Base-by-base conservation (phyloP, 2,888 invertebrate species). In the Hydriomena furcata region DNA sequence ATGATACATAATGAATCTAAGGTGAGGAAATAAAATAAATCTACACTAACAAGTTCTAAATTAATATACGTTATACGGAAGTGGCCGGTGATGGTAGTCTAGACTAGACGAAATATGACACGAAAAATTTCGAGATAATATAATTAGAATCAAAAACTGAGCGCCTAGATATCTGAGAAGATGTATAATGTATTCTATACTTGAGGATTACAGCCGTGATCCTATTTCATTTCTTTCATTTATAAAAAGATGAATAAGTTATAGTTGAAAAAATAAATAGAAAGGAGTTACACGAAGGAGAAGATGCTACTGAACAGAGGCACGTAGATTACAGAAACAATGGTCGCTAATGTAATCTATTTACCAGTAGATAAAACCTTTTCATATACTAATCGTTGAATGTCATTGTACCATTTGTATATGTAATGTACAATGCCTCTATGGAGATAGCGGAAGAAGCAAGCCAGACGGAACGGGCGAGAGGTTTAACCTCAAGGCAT, bases 381-480 rank as follows among this genome's bases (percentile, higher is more conserved):
- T 43, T 13, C 10, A 20, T 10, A 24, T 21, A 28, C 24, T 30
- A 36, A 37, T 27, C 17, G 11, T 52, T 42, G 21, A 44, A 51
- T 45, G 36, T 31, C 51, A 36, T 45, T 35, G 53, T 52, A 50
- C 43, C 51, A 47, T 44, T 48, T 37, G 53, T 35, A 41, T 46
- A 54, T 52, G 54, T 55, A 53, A 50, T 52, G 54, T 55, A 53
- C 51, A 58, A 64, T 60, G 61, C 65, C 75, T 77, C 63, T 79
- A 81, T 65, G 81, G 82, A 61, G 72, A 81, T 77, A 67, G 67
- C 81, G 84, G 84, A 84, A 82, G 76, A 53, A 59, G 56, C 56
- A 52, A 61, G 62, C 58, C 58, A 66, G 55, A 60, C 71, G 68
- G 72, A 70, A 69, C 61, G 52, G 46, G 49, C 55, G 61, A 63